Percentiles rank a stretch among this genome's conserved stretches.
These are phyloP conservation scores for Pteronura brasiliensis DNA, from an alignment of 2,113 vertebrate species.

Conservation along the genomic window DNA sequence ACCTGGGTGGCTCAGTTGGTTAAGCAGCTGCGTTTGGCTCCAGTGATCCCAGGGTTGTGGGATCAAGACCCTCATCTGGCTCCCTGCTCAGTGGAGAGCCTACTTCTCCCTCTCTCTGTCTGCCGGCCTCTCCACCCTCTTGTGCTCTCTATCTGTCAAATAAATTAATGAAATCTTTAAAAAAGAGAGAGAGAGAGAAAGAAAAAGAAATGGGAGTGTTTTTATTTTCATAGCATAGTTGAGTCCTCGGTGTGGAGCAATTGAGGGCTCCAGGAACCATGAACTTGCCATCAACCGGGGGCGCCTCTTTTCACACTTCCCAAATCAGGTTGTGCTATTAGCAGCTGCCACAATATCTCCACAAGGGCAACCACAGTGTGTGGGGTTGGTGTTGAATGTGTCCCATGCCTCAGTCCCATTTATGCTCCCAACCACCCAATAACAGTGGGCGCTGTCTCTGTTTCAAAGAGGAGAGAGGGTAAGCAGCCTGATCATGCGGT, in stretches of 20 bases:
- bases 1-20: too few species aligned
- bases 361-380: accelerated
- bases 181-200: too few species aligned
- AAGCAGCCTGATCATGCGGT: not conserved
- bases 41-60: too few species aligned
- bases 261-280: accelerated
- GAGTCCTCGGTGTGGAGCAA: not conserved
- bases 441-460: not conserved
- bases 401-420: not conserved
- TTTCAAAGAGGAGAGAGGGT: not conserved
- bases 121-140: too few species aligned
- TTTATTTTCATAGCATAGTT: not conserved
- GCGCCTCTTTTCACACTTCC: not conserved
- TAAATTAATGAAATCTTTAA: too few species aligned
- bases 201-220: not conserved
- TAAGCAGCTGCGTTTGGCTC: too few species aligned
- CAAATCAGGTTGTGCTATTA: accelerated
- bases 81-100: too few species aligned
- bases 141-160: too few species aligned
- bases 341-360: not conserved
- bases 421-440: not conserved
- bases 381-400: not conserved
- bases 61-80: too few species aligned
- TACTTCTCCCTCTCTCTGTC: too few species aligned
- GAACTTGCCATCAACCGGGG: not conserved